Evolutionary conservation across 2,113 vertebrate species (phyloP).

Genomic region (Larimichthys crocea): DNA sequence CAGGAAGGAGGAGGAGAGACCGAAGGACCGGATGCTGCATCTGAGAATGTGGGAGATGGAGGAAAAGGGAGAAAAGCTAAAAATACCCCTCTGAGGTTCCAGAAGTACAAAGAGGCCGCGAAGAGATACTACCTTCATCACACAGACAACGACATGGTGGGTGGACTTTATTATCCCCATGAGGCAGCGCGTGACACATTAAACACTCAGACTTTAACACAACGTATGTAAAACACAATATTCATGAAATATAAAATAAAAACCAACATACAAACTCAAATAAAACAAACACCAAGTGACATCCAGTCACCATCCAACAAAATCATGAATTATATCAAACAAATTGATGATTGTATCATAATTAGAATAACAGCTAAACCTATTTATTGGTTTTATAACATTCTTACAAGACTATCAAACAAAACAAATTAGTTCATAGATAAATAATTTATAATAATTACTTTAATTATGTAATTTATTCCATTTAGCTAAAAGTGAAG

Average conservation of each 20-base stretch:
- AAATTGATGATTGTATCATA: neutral
- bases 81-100: constrained; percentile 54
- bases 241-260: too few relatives aligned
- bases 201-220: neutral
- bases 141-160: constrained; percentile 89
- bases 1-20: constrained; percentile 2
- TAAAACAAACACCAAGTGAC: too few relatives aligned
- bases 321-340: neutral
- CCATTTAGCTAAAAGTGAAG: too few relatives aligned
- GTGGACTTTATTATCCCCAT: constrained; percentile 21
- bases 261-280: too few relatives aligned
- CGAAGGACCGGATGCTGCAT: neutral
- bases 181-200: neutral
- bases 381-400: neutral
- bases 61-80: neutral
- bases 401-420: too few relatives aligned
- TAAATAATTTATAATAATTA: too few relatives aligned
- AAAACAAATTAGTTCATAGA: neutral
- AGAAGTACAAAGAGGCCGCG: constrained; percentile 84
- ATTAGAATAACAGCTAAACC: neutral
- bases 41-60: neutral
- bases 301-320: neutral
- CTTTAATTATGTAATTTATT: neutral
- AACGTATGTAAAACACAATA: neutral
- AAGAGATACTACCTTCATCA: constrained; percentile 87